Percentiles rank a stretch among this genome's conserved stretches.
These are phyloP conservation scores for Drosophila tsacasi DNA, from an alignment of 1,140 invertebrate species.

Conservation along the genomic window DNA sequence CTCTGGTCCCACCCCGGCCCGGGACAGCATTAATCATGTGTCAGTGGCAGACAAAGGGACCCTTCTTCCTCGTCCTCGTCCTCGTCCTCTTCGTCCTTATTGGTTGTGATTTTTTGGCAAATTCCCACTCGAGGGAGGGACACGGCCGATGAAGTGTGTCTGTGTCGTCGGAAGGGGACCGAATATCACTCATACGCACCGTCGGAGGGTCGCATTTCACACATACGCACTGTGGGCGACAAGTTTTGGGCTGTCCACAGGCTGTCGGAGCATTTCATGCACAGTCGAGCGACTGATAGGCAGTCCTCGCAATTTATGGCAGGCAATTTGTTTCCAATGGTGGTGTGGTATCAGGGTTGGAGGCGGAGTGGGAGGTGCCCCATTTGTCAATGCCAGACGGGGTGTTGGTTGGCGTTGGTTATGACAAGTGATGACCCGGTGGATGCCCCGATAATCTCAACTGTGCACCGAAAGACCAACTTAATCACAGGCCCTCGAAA, in stretches of 20 bases:
- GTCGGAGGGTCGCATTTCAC: constrained; percentile 18
- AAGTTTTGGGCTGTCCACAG: constrained; percentile 80
- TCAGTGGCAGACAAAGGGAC: constrained; percentile 43
- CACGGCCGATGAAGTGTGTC: constrained; percentile 44
- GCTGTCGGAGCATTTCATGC: constrained; percentile 71
- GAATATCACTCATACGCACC: constrained; percentile 34
- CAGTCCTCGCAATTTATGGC: constrained; percentile 73
- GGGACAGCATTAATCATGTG: constrained; percentile 67
- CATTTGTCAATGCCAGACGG: constrained; percentile 66
- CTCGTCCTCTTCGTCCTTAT: constrained; percentile 27
- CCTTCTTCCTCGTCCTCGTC: background rate
- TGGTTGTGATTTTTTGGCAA: constrained; percentile 68
- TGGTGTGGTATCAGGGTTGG: constrained; percentile 7
- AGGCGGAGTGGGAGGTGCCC: background rate
- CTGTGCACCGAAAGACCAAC: constrained; percentile 52
- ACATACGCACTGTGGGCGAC: constrained; percentile 48
- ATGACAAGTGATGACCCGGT: constrained; percentile 65
- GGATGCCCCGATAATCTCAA: constrained; percentile 64
- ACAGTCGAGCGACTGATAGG: constrained; percentile 72
- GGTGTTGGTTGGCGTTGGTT: constrained; percentile 20
- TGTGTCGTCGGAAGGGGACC: background rate
- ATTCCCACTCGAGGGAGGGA: constrained; percentile 65
- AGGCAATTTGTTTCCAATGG: constrained; percentile 67
- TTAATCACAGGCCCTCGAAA: constrained; percentile 11
- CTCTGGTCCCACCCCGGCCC: constrained; percentile 9